Percentiles rank a stretch among this genome's conserved stretches.
phyloP scores from a whole-genome alignment of 2,888 invertebrate genomes.

The Tenthredo mesomela region DNA sequence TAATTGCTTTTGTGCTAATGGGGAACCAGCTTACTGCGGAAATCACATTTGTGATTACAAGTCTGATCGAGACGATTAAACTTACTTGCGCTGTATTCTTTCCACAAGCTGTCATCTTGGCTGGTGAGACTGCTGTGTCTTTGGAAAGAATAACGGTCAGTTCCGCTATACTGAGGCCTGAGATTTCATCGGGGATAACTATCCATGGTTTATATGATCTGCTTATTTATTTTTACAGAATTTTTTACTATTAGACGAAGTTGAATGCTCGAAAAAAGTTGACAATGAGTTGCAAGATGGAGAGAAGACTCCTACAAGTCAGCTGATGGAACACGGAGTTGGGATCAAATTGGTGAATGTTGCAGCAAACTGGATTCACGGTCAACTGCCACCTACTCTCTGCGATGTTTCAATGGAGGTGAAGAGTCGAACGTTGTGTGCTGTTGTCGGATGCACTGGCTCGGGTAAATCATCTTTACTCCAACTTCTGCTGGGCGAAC shows the following conservation, averaged over 20 bases:
- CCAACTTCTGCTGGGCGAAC: constrained; percentile 1
- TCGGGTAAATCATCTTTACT: constrained; percentile 80
- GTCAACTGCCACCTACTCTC: constrained; percentile 75
- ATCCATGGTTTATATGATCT: neutral
- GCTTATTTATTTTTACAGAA: constrained; percentile 59
- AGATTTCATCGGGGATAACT: neutral
- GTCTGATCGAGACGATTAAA: constrained; percentile 83
- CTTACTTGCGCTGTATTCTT: constrained; percentile 82
- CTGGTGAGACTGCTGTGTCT: constrained; percentile 82
- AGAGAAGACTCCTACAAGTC: neutral
- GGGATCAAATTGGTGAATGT: constrained; percentile 54
- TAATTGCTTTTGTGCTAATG: constrained; percentile 80
- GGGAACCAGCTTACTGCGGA: constrained; percentile 73
- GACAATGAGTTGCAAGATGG: neutral
- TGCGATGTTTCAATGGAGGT: constrained; percentile 78
- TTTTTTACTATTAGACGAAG: constrained; percentile 70
- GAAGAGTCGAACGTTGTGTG: constrained; percentile 77
- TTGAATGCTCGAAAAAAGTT: constrained; percentile 44
- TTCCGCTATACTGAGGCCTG: constrained; percentile 45
- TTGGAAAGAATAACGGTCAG: constrained; percentile 79
- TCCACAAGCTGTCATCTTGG: constrained; percentile 78
- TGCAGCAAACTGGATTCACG: constrained; percentile 71
- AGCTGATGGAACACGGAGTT: neutral
- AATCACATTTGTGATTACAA: constrained; percentile 80
- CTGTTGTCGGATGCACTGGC: constrained; percentile 85